Evolutionary conservation across 2,797 vertebrate species (phyloP), one percentile per base, ranked within the genome.

Genomic region (Vipera ursinii): DNA sequence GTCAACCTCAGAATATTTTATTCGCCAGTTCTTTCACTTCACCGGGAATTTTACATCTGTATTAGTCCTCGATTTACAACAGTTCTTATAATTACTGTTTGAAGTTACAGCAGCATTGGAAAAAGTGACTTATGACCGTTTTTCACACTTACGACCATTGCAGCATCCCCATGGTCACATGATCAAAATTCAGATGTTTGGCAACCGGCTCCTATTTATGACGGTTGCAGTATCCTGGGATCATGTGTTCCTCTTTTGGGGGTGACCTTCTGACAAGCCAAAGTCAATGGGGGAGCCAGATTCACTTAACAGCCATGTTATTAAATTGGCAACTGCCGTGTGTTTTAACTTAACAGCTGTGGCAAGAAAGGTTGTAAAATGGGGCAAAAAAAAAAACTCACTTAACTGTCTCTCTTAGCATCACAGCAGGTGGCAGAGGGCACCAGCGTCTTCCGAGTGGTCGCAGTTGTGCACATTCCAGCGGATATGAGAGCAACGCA

Each of bases 391-490:
- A n/a, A 6, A 69, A 32, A 32, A 6, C 13, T 69, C 63, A 32
- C 13, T 69, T 15, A 32, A 15, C 13, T 15, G 63, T 32, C n/a
- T 9, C 32, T 2, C n/a, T 32, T 32, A 69, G 65, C 65, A 17
- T 99, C 99, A 99, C 93, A 95, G 98, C 73, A 97, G 95, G 53
- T 92, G 93, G 95, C 99, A 99, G 91, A 96, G 97, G 92, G 98
- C 98, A 0, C 99, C 97, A 0, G 99, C 99, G 2, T 99, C 99
- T 95, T 99, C 99, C 0, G 98, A 97, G 96, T 99, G 99, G 96
- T 99, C 98, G 32, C 99, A 99, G 97, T 99, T 99, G 98, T 99
- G 99, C 92, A 98, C 98, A 0, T 99, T 97, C 99, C 99, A 99
- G 96, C 97, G 95, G 97, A 99, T 99, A 96, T 99, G 98, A 61